Evolutionary conservation across 1,140 invertebrate genomes (phyloP).

Genomic region (Eulimnadia texana): DNA sequence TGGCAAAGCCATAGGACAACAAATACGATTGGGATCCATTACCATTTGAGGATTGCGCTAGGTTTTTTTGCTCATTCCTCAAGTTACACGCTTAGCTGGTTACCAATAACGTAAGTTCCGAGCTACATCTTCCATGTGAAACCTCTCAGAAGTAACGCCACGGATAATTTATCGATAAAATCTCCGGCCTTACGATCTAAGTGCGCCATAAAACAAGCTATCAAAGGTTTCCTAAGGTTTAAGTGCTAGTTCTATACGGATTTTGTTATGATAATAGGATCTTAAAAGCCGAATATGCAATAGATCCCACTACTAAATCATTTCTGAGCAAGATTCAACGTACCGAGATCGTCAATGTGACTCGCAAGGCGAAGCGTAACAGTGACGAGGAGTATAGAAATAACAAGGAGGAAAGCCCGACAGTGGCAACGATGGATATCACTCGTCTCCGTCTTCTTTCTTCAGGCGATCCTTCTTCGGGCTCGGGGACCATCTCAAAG

Average conservation of each 20-base stretch:
- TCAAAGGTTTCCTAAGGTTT: too few species aligned
- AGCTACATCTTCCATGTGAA: too few species aligned
- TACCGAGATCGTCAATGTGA: conserved; percentile 15
- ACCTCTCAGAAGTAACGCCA: too few species aligned
- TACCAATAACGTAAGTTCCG: too few species aligned
- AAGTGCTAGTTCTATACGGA: too few species aligned
- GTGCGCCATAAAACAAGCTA: too few species aligned
- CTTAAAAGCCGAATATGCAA: too few species aligned
- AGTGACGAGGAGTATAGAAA: conserved; percentile 14
- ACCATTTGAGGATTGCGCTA: neutral
- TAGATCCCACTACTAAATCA: too few species aligned
- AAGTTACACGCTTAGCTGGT: too few species aligned
- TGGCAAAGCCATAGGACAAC: neutral
- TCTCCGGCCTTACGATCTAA: too few species aligned
- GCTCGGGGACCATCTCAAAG: conserved; percentile 8
- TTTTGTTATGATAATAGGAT: too few species aligned
- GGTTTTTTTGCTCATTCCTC: neutral
- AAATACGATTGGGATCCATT: neutral
- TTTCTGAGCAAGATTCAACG: neutral
- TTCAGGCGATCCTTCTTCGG: conserved; percentile 14
- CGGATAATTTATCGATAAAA: too few species aligned
- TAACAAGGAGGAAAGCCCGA: conserved; percentile 14
- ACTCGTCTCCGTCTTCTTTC: conserved; percentile 7
- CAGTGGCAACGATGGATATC: conserved; percentile 14
- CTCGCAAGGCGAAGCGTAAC: conserved; percentile 13